A percentile compares a stretch with the other conserved stretches of the same genome.
These are phyloP conservation scores for Drosophila mayaguana DNA, from an alignment of 2,888 invertebrate species.

Conservation along the genomic window DNA sequence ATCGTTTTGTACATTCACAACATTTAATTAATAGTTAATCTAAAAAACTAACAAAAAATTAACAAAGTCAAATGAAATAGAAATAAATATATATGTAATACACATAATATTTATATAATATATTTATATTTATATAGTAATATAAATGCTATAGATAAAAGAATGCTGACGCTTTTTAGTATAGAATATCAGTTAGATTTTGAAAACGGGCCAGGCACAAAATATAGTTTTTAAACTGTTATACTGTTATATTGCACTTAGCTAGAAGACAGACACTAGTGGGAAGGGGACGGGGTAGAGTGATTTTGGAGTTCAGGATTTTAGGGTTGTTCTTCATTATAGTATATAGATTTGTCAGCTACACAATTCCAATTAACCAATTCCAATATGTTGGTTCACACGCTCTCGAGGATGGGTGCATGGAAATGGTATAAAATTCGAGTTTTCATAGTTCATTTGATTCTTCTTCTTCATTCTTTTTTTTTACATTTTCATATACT, in stretches of 20 bases:
- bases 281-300: neutral
- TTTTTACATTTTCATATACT: constrained; percentile 3
- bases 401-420: constrained; percentile 24
- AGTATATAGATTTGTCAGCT: constrained; percentile 7
- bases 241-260: constrained; percentile 11
- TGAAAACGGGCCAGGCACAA: constrained; percentile 25
- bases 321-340: constrained; percentile 2
- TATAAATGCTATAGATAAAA: constrained; percentile 44
- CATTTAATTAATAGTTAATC: constrained; percentile 60
- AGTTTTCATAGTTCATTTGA: constrained; percentile 39
- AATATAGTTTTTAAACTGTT: constrained; percentile 3
- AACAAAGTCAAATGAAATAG: neutral
- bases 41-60: constrained; percentile 8
- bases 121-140: constrained; percentile 17
- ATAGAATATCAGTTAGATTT: constrained; percentile 25
- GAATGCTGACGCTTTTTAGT: constrained; percentile 9
- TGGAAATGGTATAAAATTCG: constrained; percentile 51
- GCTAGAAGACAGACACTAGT: neutral
- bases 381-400: constrained; percentile 46
- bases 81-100: neutral
- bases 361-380: constrained; percentile 18
- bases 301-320: neutral
- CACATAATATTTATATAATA: constrained; percentile 9
- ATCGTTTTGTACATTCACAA: constrained; percentile 65
- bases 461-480: neutral